phyloP scores from a whole-genome alignment of 30 jellyfish, hydroid and myxozoan species.

The Haliclystus octoradiatus region DNA sequence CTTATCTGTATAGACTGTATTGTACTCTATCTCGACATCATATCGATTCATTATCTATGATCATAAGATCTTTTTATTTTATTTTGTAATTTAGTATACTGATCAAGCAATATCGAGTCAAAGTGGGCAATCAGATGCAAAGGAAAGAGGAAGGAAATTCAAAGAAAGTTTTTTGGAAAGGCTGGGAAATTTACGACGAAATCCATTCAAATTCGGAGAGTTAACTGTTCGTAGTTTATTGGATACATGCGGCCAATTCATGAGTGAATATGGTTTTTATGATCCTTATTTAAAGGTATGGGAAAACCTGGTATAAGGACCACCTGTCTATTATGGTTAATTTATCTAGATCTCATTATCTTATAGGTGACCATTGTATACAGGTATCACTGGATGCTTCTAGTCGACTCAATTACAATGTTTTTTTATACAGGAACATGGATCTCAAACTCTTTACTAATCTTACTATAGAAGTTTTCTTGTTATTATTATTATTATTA shows the following conservation, averaged over 20 bases:
- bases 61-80: too few relatives aligned
- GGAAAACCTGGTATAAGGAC: background rate
- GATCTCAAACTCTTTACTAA: too few relatives aligned
- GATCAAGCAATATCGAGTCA: conserved; percentile 82
- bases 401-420: too few relatives aligned
- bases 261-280: conserved; percentile 48
- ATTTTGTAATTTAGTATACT: conserved; percentile 27
- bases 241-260: conserved; percentile 86
- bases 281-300: conserved; percentile 91
- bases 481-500: too few relatives aligned
- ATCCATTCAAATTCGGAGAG: conserved; percentile 79
- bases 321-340: background rate
- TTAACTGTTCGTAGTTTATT: conserved; percentile 70
- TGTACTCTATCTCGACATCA: too few relatives aligned
- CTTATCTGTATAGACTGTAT: too few relatives aligned
- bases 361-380: background rate
- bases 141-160: conserved; percentile 75
- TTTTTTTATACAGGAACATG: too few relatives aligned
- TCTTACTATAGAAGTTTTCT: too few relatives aligned
- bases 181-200: conserved; percentile 26
- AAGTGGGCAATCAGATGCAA: conserved; percentile 70
- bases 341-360: background rate
- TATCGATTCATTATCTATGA: too few relatives aligned
- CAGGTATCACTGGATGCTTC: too few relatives aligned
- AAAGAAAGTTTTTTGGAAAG: conserved; percentile 49